These are phyloP conservation scores for Camponotus fellah DNA, from an alignment of 2,888 invertebrate genomes.

Conservation along the genomic window DNA sequence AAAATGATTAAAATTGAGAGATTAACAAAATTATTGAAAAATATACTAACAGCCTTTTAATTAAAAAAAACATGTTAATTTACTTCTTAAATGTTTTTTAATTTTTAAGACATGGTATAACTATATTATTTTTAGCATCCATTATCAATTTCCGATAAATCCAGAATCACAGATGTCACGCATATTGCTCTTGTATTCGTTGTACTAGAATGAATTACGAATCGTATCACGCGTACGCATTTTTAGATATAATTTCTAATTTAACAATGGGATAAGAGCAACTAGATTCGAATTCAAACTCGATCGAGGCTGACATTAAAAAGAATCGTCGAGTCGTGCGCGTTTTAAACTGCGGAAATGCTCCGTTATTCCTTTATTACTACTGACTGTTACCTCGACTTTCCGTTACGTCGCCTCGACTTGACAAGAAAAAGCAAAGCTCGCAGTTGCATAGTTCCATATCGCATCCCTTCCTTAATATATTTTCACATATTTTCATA, in stretches of 20 bases:
- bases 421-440: slow-evolving; percentile 43
- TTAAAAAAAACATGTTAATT: not conserved
- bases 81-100: not conserved
- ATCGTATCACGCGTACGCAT: slow-evolving; percentile 4
- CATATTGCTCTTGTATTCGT: not conserved
- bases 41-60: not conserved
- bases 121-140: not conserved
- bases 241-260: not conserved
- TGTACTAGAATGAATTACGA: slow-evolving; percentile 14
- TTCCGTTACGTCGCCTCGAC: slow-evolving; percentile 49
- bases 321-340: slow-evolving; percentile 44
- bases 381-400: slow-evolving; percentile 47
- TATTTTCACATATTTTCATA: slow-evolving; percentile 29
- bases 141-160: not conserved
- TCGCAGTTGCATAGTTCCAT: slow-evolving; percentile 15
- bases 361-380: slow-evolving; percentile 55
- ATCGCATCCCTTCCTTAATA: not conserved
- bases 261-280: slow-evolving; percentile 10
- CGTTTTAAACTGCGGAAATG: slow-evolving; percentile 51
- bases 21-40: not conserved
- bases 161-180: not conserved
- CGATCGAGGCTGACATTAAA: slow-evolving; percentile 32
- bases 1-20: not conserved
- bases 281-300: slow-evolving; percentile 22
- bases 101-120: not conserved